Evolutionary conservation across 92 coral and sea anemone species (phyloP), one percentile per base, ranked within the genome.

Genomic region (Galaxea fascicularis): DNA sequence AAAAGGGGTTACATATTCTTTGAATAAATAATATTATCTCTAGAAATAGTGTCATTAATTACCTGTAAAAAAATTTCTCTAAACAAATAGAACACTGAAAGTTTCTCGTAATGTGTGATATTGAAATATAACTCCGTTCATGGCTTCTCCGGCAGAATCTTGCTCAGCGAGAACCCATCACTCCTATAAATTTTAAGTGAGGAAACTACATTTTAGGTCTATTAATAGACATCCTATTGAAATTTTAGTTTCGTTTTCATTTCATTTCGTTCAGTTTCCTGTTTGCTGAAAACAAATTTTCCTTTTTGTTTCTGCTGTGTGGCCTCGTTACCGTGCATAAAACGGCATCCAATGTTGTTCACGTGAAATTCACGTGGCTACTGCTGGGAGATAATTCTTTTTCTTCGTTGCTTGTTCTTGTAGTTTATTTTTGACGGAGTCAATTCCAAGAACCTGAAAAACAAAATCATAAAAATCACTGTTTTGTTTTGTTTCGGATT

Each of bases 351-450:
- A 16, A 27, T 27, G 14, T 11, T 56, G 31, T 10, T 49, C 67
- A 68, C 57, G 22, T 51, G 78, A 20, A 7, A 16, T 20, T 82
- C 46, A 82, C 59, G 78, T 82, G 4, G 4, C 18, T 22, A 70
- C 77, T 69, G 85, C 0, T 30, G 86, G 8, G 13, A 82, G 86
- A 10, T 51, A 44, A 25, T 25, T 71, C 41, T 2, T 35, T 35
- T 35, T 35, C 22, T 65, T 64, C 71, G 46, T 70, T 29, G 78
- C 86, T 56, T 82, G 86, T 21, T 82, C 70, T 56, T 82, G 69
- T 27, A 82, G 78, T 57, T 71, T 70, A 46, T 82, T 71, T 21
- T 82, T 82, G n/a, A 82, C 77, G 28, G 86, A 82, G 26, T 82
- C 86, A 71, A 58, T 56, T 20, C 86, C 86, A 25, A 82, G 78